Conservation (phyloP, 2,797 vertebrate species). For the Pygocentrus nattereri region DNA sequence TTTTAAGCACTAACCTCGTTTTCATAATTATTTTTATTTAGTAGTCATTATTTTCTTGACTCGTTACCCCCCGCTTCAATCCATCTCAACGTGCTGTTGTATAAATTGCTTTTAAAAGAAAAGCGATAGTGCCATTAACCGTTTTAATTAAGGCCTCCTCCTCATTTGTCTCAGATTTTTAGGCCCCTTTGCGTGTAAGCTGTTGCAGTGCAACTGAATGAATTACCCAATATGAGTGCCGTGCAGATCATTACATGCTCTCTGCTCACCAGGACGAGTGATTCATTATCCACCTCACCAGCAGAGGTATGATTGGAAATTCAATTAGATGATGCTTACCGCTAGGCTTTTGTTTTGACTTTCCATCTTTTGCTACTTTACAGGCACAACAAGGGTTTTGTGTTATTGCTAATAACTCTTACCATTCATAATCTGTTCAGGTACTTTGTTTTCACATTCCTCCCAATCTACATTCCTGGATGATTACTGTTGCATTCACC, state of each 20-base stretch:
- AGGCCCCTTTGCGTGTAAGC: conserved; percentile 2
- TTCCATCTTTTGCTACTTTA: not conserved
- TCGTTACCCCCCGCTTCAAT: conserved; percentile 23
- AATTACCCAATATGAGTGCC: conserved; percentile 17
- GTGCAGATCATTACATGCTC: conserved; percentile 39
- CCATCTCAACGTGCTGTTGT: conserved; percentile 23
- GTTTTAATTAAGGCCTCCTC: conserved; percentile 42
- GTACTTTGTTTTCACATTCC: not conserved
- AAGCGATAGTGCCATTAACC: conserved; percentile 31
- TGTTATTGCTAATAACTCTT: not conserved
- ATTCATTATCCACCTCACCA: conserved; percentile 40
- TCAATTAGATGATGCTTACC: conserved; percentile 8
- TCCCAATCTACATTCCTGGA: not conserved
- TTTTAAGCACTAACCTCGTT: conserved; percentile 25
- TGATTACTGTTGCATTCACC: no score
- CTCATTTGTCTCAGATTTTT: conserved; percentile 18
- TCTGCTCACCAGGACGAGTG: conserved; percentile 27
- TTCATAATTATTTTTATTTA: conserved; percentile 41
- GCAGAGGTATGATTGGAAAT: conserved; percentile 15
- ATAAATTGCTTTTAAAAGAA: conserved; percentile 53
- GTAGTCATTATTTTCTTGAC: conserved; percentile 39
- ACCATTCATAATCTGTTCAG: not conserved
- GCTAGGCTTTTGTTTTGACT: not conserved
- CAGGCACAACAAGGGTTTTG: not conserved
- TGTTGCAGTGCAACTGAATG: not conserved